Evolutionary conservation across 2,888 invertebrate genomes (phyloP).

Genomic region (Venustoraphidia nigricollis): DNA sequence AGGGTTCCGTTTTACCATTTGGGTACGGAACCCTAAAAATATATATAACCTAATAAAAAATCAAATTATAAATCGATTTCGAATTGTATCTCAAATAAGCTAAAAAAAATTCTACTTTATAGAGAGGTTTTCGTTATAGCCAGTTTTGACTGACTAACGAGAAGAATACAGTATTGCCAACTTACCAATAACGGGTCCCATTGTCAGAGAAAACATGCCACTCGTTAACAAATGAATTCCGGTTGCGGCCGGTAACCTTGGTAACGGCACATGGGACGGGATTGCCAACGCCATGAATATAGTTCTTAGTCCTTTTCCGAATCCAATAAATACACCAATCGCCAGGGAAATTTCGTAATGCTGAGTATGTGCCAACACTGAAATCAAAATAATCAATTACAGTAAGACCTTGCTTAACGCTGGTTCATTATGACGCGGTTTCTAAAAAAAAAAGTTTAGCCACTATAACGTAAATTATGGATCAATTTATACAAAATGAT

Average conservation of each 20-base stretch:
- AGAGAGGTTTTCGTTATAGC: too few species aligned
- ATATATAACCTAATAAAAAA: neutral
- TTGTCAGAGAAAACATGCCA: slow-evolving; percentile 41
- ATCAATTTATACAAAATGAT: too few species aligned
- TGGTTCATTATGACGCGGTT: too few species aligned
- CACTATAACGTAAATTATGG: too few species aligned
- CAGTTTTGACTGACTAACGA: neutral
- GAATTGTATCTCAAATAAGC: too few species aligned
- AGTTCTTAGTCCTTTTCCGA: slow-evolving; percentile 54
- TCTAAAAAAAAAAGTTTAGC: too few species aligned
- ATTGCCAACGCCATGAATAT: slow-evolving; percentile 61
- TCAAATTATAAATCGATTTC: too few species aligned
- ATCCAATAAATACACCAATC: slow-evolving; percentile 48
- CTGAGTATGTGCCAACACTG: slow-evolving; percentile 45
- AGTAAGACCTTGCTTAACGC: too few species aligned
- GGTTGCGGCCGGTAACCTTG: slow-evolving; percentile 52
- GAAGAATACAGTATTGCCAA: slow-evolving; percentile 3
- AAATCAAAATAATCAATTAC: slow-evolving; percentile 3
- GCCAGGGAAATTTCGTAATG: slow-evolving; percentile 36
- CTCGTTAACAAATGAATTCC: slow-evolving; percentile 52
- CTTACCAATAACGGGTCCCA: slow-evolving; percentile 53
- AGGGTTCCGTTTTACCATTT: too few species aligned
- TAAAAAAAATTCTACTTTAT: too few species aligned
- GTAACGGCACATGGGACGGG: slow-evolving; percentile 52
- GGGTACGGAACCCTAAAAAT: too few species aligned